Evolutionary conservation across 2,797 vertebrate genomes (phyloP), one percentile per base, ranked within the genome.

Genomic region (Spondyliosoma cantharus): DNA sequence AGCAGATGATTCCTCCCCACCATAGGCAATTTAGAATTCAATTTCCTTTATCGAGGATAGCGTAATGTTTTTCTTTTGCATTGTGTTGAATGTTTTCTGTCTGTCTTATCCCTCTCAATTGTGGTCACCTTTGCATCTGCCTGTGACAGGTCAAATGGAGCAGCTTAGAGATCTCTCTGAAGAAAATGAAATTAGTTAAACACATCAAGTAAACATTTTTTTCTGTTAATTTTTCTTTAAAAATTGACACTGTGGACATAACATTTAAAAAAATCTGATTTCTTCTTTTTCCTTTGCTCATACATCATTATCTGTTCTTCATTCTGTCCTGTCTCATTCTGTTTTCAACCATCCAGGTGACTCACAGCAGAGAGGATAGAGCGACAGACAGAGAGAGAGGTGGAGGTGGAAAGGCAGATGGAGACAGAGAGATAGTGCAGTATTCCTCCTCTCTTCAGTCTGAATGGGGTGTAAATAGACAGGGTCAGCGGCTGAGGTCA

Each of bases 391-490:
- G 58, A 52, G 24, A 20, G 32, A 65, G 46, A 45, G n/a, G 50
- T 16, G 22, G 50, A 62, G 43, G 22, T 27, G 56, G 59, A 50
- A 29, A 76, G 66, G 60, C 27, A 74, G 75, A 77, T 3, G 5
- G 74, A 83, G 50, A 61, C 19, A 50, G 43, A 67, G 60, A 73
- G 48, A 63, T 32, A 75, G 56, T n/a, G 15, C 32, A 43, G 62
- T 84, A 60, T 78, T 83, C 68, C 57, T 86, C 54, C 54, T 79
- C 76, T 74, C 43, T 53, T 76, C 74, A 76, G 85, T 86, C 81
- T 90, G 78, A 82, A 84, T 8, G 27, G 70, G 76, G 80, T 89
- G 90, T 87, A 92, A 94, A 94, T 90, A 92, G 83, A 90, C 85
- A 83, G 82, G 90, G 90, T 91, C 88, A 87, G 62, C 4, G 8